Conservation (phyloP, 1,140 invertebrate species). For the Brachionus asplanchnoidis region DNA sequence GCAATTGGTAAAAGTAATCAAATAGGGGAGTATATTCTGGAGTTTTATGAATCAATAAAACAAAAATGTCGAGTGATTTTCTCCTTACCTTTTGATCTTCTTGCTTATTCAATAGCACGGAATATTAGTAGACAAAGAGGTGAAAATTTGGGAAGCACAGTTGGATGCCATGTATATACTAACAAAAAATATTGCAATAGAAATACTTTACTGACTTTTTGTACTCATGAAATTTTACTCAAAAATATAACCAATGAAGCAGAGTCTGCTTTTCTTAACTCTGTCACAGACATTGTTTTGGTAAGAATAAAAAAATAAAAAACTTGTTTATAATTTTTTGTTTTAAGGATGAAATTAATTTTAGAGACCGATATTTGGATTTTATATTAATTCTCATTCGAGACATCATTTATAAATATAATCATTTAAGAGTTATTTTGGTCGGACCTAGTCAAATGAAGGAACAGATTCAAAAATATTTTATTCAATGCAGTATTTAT, state of each 20-base stretch:
- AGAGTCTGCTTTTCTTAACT: constrained; percentile 59
- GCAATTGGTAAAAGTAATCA: constrained; percentile 85
- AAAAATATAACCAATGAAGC: constrained; percentile 75
- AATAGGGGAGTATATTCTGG: constrained; percentile 64
- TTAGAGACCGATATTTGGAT: constrained; percentile 84
- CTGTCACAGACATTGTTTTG: constrained; percentile 80
- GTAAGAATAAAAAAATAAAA: constrained; percentile 61
- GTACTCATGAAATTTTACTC: constrained; percentile 82
- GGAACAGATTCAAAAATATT: constrained; percentile 76
- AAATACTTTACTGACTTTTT: constrained; percentile 77
- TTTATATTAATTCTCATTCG: constrained; percentile 80
- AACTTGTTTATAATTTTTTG: background rate
- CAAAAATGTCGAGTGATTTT: constrained; percentile 78
- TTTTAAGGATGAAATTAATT: constrained; percentile 83
- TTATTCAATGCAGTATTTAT: constrained; percentile 73
- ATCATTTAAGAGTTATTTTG: constrained; percentile 73
- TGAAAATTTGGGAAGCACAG: constrained; percentile 75
- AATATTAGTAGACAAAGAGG: constrained; percentile 76
- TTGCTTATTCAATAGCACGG: constrained; percentile 77
- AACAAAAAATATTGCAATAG: constrained; percentile 45
- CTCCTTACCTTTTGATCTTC: constrained; percentile 82
- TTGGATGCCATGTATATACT: constrained; percentile 72
- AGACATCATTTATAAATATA: constrained; percentile 68
- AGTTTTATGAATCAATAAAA: constrained; percentile 62
- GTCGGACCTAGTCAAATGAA: constrained; percentile 86